These are phyloP conservation scores for Papilio helenus DNA, from an alignment of 1,140 invertebrate species.

Conservation along the genomic window DNA sequence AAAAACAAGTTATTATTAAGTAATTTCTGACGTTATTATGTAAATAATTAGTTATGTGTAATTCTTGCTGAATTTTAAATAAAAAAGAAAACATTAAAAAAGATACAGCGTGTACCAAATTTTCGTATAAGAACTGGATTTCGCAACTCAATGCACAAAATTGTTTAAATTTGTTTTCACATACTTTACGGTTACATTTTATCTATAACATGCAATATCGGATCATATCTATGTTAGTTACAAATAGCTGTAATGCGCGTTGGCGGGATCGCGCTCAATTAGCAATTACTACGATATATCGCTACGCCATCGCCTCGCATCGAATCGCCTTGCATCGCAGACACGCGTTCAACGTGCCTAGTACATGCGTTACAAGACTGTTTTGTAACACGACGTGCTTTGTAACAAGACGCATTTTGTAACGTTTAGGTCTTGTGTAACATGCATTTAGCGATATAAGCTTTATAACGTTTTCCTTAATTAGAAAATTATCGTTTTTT, in stretches of 20 bases:
- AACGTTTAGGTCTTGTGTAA: background rate
- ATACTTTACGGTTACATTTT: background rate
- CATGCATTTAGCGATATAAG: background rate
- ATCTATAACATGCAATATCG: background rate
- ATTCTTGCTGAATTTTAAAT: too few species aligned
- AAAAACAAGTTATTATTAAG: too few species aligned
- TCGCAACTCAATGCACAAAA: background rate
- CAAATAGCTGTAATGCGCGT: conserved; percentile 9
- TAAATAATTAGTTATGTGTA: too few species aligned
- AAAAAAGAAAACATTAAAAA: background rate
- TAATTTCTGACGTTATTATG: too few species aligned
- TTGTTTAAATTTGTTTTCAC: background rate
- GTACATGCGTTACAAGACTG: conserved; percentile 14
- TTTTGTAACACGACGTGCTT: conserved; percentile 2
- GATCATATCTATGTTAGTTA: conserved; percentile 3
- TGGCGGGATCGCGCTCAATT: background rate
- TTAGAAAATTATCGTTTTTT: background rate
- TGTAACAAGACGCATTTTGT: background rate
- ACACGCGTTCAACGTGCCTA: background rate
- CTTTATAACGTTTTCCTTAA: background rate
- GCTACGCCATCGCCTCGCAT: conserved; percentile 25
- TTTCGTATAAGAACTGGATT: too few species aligned
- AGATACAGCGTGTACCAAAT: background rate
- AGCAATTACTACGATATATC: conserved; percentile 9
- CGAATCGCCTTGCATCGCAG: conserved; percentile 9